Evolutionary conservation across 2,113 vertebrate species (phyloP).

Genomic region (Gymnobelideus leadbeateri): DNA sequence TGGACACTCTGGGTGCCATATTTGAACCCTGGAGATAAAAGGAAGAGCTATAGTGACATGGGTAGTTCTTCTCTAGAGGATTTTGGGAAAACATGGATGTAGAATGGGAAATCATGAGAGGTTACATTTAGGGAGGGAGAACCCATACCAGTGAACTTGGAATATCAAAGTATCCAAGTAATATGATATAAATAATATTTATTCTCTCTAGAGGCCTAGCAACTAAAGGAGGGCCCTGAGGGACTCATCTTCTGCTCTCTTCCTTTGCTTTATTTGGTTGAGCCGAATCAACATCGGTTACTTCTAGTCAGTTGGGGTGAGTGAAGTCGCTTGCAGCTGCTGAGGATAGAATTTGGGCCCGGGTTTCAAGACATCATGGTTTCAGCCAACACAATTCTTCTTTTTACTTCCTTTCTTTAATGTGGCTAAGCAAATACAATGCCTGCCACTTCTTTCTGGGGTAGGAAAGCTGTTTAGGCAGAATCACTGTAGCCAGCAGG

Average conservation of each 20-base stretch:
- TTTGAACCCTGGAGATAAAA: neutral
- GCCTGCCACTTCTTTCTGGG: neutral
- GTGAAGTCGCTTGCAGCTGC: neutral
- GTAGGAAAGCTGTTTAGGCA: neutral
- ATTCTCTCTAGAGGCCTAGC: neutral
- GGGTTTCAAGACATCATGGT: neutral
- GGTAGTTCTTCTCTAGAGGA: neutral
- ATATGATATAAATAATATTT: neutral
- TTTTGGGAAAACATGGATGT: neutral
- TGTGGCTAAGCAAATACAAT: neutral
- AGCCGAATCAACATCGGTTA: neutral
- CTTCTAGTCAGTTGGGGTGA: neutral
- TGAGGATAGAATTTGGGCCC: neutral
- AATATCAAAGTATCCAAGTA: neutral
- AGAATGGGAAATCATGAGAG: neutral
- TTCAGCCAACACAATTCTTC: neutral
- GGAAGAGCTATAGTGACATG: neutral
- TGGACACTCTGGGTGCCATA: neutral
- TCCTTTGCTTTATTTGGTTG: neutral
- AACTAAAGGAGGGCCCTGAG: neutral
- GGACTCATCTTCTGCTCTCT: neutral
- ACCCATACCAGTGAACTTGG: neutral
- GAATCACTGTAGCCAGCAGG: neutral
- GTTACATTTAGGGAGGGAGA: neutral
- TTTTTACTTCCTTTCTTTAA: neutral